Percentiles rank a stretch among this genome's conserved stretches.
phyloP scores from a whole-genome alignment of 1,140 invertebrate genomes.

The Euschistus heros region DNA sequence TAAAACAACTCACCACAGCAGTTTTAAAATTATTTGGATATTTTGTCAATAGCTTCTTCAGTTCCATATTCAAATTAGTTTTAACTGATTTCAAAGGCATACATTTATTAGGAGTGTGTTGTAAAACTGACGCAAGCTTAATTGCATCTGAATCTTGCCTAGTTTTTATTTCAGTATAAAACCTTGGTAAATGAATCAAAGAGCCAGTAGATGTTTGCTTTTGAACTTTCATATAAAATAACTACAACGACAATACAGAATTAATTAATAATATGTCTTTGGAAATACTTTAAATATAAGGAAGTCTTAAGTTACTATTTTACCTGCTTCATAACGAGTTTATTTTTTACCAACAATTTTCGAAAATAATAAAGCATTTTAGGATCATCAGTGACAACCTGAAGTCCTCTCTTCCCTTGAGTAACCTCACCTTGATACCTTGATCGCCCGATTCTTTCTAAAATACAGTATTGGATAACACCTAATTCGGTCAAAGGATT shows the following conservation, averaged over 20 bases:
- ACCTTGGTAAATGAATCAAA: slow-evolving; percentile 48
- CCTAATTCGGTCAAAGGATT: slow-evolving; percentile 45
- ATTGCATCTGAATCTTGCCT: slow-evolving; percentile 44
- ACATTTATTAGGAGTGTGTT: slow-evolving; percentile 40
- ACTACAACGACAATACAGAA: neutral
- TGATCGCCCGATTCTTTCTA: slow-evolving; percentile 65
- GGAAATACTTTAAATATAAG: too few species aligned
- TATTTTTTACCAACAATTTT: slow-evolving; percentile 46
- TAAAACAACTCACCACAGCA: slow-evolving; percentile 34
- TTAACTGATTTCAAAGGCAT: slow-evolving; percentile 42
- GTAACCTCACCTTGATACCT: slow-evolving; percentile 60
- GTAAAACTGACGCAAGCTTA: slow-evolving; percentile 44
- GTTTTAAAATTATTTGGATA: slow-evolving; percentile 34
- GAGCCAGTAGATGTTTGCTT: slow-evolving; percentile 38
- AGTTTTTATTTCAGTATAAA: slow-evolving; percentile 46
- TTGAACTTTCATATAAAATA: slow-evolving; percentile 34
- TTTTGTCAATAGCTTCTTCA: slow-evolving; percentile 26
- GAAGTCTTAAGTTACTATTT: too few species aligned
- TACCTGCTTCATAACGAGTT: slow-evolving; percentile 54
- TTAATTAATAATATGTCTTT: neutral
- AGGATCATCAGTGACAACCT: slow-evolving; percentile 43
- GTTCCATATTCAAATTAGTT: slow-evolving; percentile 35
- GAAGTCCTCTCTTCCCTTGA: slow-evolving; percentile 48
- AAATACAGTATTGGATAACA: slow-evolving; percentile 53
- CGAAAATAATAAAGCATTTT: slow-evolving; percentile 57